Conservation (phyloP, 2,888 invertebrate genomes). For the Encarsia formosa region DNA sequence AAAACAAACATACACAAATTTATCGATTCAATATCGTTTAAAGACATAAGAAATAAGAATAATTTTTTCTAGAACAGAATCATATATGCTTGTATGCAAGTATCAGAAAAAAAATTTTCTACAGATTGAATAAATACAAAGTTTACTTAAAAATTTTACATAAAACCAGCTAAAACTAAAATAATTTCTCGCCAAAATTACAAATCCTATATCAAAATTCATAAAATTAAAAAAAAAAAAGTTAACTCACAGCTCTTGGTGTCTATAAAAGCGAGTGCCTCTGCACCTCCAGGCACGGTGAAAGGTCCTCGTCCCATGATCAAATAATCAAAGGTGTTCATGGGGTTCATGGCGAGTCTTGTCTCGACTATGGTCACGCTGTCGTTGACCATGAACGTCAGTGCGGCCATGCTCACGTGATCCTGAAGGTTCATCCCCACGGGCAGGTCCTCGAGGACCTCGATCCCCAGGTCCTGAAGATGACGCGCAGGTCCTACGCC, state of each 20-base stretch:
- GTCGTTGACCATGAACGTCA: slow-evolving; percentile 70
- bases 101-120: too few species aligned
- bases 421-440: slow-evolving; percentile 82
- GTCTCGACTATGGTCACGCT: slow-evolving; percentile 65
- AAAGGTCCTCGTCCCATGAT: slow-evolving; percentile 65
- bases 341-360: slow-evolving; percentile 52
- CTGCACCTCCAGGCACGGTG: slow-evolving; percentile 74
- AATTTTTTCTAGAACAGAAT: too few species aligned
- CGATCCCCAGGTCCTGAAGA: slow-evolving; percentile 58
- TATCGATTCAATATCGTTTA: too few species aligned
- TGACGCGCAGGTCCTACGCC: slow-evolving; percentile 71
- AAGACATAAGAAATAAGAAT: too few species aligned
- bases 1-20: too few species aligned
- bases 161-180: too few species aligned
- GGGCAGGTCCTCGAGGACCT: slow-evolving; percentile 63
- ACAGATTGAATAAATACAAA: too few species aligned
- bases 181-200: too few species aligned
- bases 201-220: too few species aligned
- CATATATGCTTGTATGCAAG: too few species aligned
- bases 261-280: slow-evolving; percentile 70
- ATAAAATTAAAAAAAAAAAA: too few species aligned
- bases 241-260: slow-evolving; percentile 52
- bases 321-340: slow-evolving; percentile 61
- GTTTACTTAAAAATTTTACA: too few species aligned
- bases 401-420: slow-evolving; percentile 69